Evolutionary conservation across 2,888 invertebrate species (phyloP), one percentile per base, ranked within the genome.

Genomic region (Leptopilina myrica): DNA sequence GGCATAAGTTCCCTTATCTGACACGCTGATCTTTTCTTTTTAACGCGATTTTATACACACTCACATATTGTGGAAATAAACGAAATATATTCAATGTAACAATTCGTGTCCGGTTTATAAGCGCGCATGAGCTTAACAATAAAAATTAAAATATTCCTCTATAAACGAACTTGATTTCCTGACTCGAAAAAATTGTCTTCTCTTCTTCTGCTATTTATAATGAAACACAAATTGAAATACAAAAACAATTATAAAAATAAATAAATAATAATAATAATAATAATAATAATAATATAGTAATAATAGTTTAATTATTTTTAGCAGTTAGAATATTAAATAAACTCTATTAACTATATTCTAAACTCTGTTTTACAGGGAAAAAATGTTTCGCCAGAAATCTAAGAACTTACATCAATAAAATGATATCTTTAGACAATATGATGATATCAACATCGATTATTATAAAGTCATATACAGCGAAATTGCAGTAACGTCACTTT

Each of bases 31-130:
- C 87, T 87, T 79, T 64, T 49, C 49, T 49, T 64, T 33, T 69
- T 82, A 77, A 79, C 59, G 69, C 56, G 73, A 49, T 20, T 20
- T 20, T 20, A 20, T 65, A 78, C 69, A 78, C 81, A 84, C 83
- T 20, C 20, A 20, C 20, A 20, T 20, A 20, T 20, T 20, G 20
- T 83, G 85, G 82, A 86, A 33, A 86, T 84, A 86, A 85, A 85
- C 82, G 83, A 84, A 87, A 86, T 83, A 49, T 49, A 83, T 86
- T 82, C 88, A 86, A 87, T 84, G 86, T 87, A 89, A 87, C 88
- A 87, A 88, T 88, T 89, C 87, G 87, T 88, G 88, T 88, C 89
- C 87, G 86, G 84, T 75, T 79, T 75, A 76, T 65, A 53, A 56
- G 66, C 65, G 59, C 43, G n/a, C 49, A 65, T n/a, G 77, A 59